Evolutionary conservation across 2,113 vertebrate genomes (phyloP).

Genomic region (Barnardius zonarius): DNA sequence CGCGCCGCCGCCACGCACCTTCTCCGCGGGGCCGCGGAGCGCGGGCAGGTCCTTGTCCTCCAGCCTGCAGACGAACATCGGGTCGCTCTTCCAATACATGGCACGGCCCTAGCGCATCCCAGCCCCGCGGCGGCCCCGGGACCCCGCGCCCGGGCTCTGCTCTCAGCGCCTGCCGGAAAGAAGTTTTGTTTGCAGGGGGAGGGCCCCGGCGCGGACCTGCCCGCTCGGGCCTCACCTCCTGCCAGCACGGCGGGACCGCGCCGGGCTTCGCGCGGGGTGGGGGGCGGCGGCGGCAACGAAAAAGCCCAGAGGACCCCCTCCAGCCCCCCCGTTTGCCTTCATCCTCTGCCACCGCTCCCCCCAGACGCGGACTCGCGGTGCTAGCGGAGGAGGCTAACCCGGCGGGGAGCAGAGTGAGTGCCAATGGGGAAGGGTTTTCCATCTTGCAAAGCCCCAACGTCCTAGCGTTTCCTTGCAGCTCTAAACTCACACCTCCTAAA

Average conservation of each 20-base stretch:
- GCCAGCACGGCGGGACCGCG: conserved; percentile 53
- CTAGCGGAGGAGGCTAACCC: background rate
- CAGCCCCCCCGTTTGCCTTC: background rate
- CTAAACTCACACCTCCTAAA: background rate
- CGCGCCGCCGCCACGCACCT: conserved; percentile 76
- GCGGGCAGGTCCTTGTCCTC: conserved; percentile 76
- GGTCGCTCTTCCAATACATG: conserved; percentile 93
- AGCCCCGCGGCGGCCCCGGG: conserved; percentile 37
- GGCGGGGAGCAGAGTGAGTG: background rate
- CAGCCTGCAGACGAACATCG: conserved; percentile 79
- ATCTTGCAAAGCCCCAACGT: background rate
- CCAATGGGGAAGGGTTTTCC: background rate
- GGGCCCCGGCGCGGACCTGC: conserved; percentile 67
- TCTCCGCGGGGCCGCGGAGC: conserved; percentile 71
- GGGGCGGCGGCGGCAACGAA: background rate
- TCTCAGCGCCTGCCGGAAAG: conserved; percentile 56
- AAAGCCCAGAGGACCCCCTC: background rate
- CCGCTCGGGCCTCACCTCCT: conserved; percentile 79
- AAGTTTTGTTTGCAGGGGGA: conserved; percentile 80
- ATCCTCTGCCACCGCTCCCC: background rate
- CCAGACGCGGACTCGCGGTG: background rate
- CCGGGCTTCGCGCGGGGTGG: background rate
- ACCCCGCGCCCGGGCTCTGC: conserved; percentile 48
- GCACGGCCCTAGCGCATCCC: conserved; percentile 70
- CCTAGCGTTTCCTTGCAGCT: background rate